Base-by-base conservation (phyloP, 2,888 invertebrate genomes). In the Caenorhabditis sp. region DNA sequence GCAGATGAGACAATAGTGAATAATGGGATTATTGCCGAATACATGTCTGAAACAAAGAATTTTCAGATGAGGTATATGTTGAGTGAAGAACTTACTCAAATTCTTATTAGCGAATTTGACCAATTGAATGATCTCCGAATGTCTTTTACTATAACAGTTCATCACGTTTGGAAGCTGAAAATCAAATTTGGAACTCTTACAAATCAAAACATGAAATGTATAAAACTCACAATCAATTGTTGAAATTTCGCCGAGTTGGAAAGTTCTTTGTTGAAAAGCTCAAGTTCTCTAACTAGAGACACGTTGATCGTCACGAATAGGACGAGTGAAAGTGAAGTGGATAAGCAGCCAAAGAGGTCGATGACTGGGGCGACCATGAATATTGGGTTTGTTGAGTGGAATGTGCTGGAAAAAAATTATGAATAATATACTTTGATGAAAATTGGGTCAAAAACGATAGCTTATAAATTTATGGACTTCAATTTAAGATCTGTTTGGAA, bases 61-160 rank as follows among this genome's bases (percentile, higher is more conserved):
- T 31, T n/a, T n/a, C n/a, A n/a, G n/a, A n/a, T n/a, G n/a, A 52
- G 52, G n/a, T n/a, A n/a, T n/a, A n/a, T n/a, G n/a, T n/a, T n/a
- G n/a, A n/a, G n/a, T n/a, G n/a, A n/a, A n/a, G n/a, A n/a, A n/a
- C 31, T 50, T 66, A 23, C 59, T 53, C 49, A 74, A 10, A 56
- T 70, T 23, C 25, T 58, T 21, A 38, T 74, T 74, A 17, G 64
- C 62, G 25, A 64, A 63, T 54, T 54, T 21, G 26, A 67, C 61
- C 2, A 74, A 36, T 58, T 74, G 74, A 36, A 74, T 67, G 14
- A 74, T 53, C 43, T 74, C 74, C 4, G 74, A 74, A 52, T 74
- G 74, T n/a, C 74, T 59, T 27, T 74, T 74, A 57, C 74, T 74
- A 64, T 70, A 74, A 59, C 53, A 67, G 59, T 70, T 63, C 21